Evolutionary conservation across 2,888 invertebrate genomes (phyloP), one percentile per base, ranked within the genome.

Genomic region (Tribolium freemani): DNA sequence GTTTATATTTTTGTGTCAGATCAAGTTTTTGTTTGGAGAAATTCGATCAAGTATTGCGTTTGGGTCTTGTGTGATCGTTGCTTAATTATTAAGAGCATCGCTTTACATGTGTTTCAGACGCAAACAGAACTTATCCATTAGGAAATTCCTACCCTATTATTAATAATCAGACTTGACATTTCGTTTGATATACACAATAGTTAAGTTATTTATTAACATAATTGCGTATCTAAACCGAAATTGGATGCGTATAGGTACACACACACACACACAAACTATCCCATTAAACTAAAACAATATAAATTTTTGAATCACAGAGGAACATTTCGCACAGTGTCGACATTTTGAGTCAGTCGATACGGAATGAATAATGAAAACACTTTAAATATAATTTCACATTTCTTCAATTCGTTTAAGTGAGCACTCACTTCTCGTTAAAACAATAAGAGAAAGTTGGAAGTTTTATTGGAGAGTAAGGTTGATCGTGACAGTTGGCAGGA

Each of bases 401-500:
- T 69, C 60, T 58, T 64, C 31, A 54, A 57, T 71, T 63, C 57
- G 57, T 64, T 74, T 64, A 54, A 56, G 45, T 70, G 72, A 64
- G 71, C 69, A 73, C 70, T 70, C 66, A 70, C 64, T 69, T 58
- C 73, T 57, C 70, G 73, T 77, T 73, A 77, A 78, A 74, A 77
- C 77, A 78, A 16, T 16, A 16, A 76, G 77, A 76, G 73, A 74
- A 77, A 76, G 73, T 76, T 76, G 63, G 71, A 73, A 78, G 74
- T 76, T 78, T 77, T 76, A 77, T 75, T 75, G 75, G 75, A 73
- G 72, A 75, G 73, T 74, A 76, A 78, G 76, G 76, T 70, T 71
- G 79, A 60, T 57, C 74, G 71, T 83, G 83, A 83, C 83, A 83
- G 82, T 79, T 80, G 77, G 79, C 79, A 76, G 81, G 81, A 82